Base-by-base conservation (phyloP, 2,888 invertebrate genomes). In the Diplazon laetatorius region DNA sequence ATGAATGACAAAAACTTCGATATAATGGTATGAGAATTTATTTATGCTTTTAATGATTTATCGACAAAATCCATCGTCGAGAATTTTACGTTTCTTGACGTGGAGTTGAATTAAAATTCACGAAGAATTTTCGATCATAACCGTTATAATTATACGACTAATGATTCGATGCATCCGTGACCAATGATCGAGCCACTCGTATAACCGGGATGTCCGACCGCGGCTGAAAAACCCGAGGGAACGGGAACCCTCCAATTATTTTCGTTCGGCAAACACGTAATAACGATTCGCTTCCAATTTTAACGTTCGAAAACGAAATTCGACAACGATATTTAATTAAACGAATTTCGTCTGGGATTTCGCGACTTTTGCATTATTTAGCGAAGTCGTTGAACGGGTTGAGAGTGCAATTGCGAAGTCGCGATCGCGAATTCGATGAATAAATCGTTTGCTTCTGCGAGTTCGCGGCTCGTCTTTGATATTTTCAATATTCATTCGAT, bases 211-310 rank as follows among this genome's bases (percentile, higher is more conserved):
- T 30, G 66, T 68, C 62, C 62, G 57, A 73, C 72, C 62, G 50
- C 63, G 62, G 16, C n/a, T 25, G 39, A 63, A 37, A 69, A 52
- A 63, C 70, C 50, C 39, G 46, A 39, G 50, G 35, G 48, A 59
- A 69, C 59, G 55, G 2, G 6, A 30, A 69, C 62, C 73, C 73
- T 73, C 57, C 77, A 78, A 78, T 78, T 78, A 78, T 78, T 78
- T 73, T 78, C 68, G 63, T 42, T 50, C 57, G 72, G 18, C 63
- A 73, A 78, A 78, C 63, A 42, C 42, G 50, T 44, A 20, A 65
- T 35, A 69, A 66, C 44, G 35, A 63, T 73, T 35, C 39, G 18
- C 9, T 35, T 30, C 48, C 57, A 42, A 69, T 60, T 73, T 65
- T 65, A 48, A n/a, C n/a, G n/a, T n/a, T n/a, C 14, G 70, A 70